Base-by-base conservation (phyloP, 92 coral and sea anemone genomes). In the Porites lobata region DNA sequence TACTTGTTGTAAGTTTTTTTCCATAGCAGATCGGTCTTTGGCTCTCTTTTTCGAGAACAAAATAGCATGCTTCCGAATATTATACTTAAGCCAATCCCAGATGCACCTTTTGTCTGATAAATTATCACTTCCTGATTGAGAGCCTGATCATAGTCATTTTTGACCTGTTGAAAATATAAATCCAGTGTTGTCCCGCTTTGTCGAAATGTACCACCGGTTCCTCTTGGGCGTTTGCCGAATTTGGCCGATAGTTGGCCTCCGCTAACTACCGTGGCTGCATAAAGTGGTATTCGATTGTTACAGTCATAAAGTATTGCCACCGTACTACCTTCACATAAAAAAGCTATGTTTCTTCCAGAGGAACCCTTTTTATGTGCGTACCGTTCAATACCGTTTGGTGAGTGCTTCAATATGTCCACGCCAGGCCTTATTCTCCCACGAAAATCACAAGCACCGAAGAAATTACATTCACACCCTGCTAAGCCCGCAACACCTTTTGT, bases 291-390 rank as follows among this genome's bases (percentile, higher is more conserved):
- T 19, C 90, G 80, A 13, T 69, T 84, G 75, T 81, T 73, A 61
- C 94, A 88, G 50, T 88, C 92, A 63, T 84, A 84, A 63, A 84
- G 47, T 38, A 72, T 84, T 74, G 88, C 88, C 4, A 84, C 81
- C 3, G 88, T 75, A 17, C n/a, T 14, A 13, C 81, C 72, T 75
- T 84, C 88, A 75, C 88, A 84, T 12, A 84, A 26, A 43, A 74
- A 84, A 29, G 88, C 88, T 50, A 84, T 72, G 54, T 72, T 84
- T 56, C 13, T 54, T n/a, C 20, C 19, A 53, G 1, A 22, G 24
- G 24, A 22, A 56, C 8, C 19, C 1, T 50, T 21, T 8, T 71
- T 64, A 6, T 53, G 20, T 3, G 65, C 32, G 52, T 51, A 71
- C 22, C 8, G 43, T 22, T 70, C 87, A 29, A 82, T 19, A 13